Conservation (phyloP, 2,888 invertebrate species). For the Lithophane socia region DNA sequence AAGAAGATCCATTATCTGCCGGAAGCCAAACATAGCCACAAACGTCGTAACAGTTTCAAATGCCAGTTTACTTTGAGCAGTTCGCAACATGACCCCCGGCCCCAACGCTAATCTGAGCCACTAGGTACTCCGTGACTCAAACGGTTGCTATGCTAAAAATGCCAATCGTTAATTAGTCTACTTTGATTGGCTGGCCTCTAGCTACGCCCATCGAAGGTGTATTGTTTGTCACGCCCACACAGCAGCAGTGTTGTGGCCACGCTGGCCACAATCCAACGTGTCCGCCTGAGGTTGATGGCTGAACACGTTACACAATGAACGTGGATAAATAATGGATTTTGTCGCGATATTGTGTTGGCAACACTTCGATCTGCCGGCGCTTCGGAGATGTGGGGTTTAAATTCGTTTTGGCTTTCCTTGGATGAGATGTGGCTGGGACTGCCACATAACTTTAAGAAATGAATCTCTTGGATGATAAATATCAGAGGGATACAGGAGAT, state of each 20-base stretch:
- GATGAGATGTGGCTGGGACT: not conserved
- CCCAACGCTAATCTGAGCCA: slow-evolving; percentile 10
- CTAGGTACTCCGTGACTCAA: slow-evolving; percentile 27
- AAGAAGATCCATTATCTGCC: not conserved
- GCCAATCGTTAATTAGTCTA: slow-evolving; percentile 49
- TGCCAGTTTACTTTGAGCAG: not conserved
- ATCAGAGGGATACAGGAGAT: not conserved
- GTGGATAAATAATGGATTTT: slow-evolving; percentile 45
- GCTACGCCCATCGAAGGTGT: slow-evolving; percentile 61
- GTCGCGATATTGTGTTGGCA: slow-evolving; percentile 39
- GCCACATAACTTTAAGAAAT: not conserved
- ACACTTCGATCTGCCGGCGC: slow-evolving; percentile 37
- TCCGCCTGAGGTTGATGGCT: slow-evolving; percentile 28
- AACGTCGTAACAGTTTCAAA: not conserved
- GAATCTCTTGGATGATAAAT: not conserved
- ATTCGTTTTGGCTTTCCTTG: not conserved
- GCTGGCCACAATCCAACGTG: slow-evolving; percentile 64
- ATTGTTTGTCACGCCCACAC: slow-evolving; percentile 71
- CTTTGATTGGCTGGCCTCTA: slow-evolving; percentile 60
- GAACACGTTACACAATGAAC: slow-evolving; percentile 47
- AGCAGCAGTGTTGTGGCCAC: slow-evolving; percentile 65
- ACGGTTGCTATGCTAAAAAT: slow-evolving; percentile 49
- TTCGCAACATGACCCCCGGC: slow-evolving; percentile 2
- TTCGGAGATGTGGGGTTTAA: slow-evolving; percentile 12
- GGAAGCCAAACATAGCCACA: not conserved